These are phyloP conservation scores for Paramuricea clavata DNA, from an alignment of 92 coral and sea anemone genomes.

Conservation along the genomic window DNA sequence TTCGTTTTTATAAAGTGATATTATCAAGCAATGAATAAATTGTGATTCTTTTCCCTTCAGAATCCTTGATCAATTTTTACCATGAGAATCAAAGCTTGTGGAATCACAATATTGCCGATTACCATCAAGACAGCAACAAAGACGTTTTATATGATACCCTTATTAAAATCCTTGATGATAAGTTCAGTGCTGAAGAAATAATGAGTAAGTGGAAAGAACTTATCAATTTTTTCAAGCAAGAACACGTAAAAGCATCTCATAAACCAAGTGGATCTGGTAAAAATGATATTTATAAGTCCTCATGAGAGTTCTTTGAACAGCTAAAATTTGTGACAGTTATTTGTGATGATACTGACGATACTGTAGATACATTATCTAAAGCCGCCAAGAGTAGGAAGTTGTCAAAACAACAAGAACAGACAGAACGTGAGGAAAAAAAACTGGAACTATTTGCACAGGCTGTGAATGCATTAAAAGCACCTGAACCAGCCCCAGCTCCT, in stretches of 20 bases:
- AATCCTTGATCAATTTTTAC: slow-evolving; percentile 5
- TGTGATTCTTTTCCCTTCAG: slow-evolving; percentile 35
- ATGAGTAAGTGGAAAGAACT: slow-evolving; percentile 39
- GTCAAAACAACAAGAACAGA: slow-evolving; percentile 10
- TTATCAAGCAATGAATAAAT: background rate
- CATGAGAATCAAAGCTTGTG: slow-evolving; percentile 33
- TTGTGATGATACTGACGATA: slow-evolving; percentile 41
- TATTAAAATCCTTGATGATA: slow-evolving; percentile 31
- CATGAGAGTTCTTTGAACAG: slow-evolving; percentile 36
- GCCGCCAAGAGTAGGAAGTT: slow-evolving; percentile 20
- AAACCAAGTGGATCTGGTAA: slow-evolving; percentile 55
- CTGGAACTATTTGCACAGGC: slow-evolving; percentile 68
- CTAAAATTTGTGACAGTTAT: slow-evolving; percentile 37
- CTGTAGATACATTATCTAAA: slow-evolving; percentile 16
- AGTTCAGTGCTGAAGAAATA: slow-evolving; percentile 25
- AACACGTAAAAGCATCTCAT: slow-evolving; percentile 32
- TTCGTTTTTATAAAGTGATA: background rate
- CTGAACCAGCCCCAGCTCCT: slow-evolving; percentile 1
- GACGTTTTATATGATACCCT: slow-evolving; percentile 42
- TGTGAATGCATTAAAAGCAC: slow-evolving; percentile 54
- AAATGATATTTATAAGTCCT: slow-evolving; percentile 22
- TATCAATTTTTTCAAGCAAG: slow-evolving; percentile 38
- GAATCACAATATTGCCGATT: slow-evolving; percentile 33
- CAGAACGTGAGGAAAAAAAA: slow-evolving; percentile 45
- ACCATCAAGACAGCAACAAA: slow-evolving; percentile 38